Evolutionary conservation across 2,888 invertebrate species (phyloP).

Genomic region (Loripinus fragilis): DNA sequence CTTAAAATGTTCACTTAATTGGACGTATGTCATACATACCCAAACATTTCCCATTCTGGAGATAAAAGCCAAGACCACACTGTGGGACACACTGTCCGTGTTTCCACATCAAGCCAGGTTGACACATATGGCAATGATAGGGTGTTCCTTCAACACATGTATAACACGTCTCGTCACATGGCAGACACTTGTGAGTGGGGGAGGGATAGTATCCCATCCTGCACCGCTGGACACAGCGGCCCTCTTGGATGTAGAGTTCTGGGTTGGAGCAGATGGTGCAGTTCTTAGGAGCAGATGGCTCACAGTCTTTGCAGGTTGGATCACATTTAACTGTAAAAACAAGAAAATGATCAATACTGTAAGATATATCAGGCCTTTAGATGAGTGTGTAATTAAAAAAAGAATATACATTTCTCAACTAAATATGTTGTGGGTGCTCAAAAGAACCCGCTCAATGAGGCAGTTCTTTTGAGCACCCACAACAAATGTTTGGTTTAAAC

Average conservation of each 20-base stretch:
- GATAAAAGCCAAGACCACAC: conserved; percentile 68
- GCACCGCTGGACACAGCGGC: conserved; percentile 70
- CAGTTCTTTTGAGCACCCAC: no score
- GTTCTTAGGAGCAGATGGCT: conserved; percentile 58
- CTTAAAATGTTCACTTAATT: no score
- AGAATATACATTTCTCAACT: no score
- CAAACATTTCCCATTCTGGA: conserved; percentile 67
- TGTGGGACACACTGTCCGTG: conserved; percentile 73
- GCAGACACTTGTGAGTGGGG: conserved; percentile 50
- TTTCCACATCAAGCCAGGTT: conserved; percentile 70
- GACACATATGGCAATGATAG: conserved; percentile 72
- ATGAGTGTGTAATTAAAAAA: no score
- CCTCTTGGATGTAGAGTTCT: conserved; percentile 65
- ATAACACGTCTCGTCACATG: conserved; percentile 70
- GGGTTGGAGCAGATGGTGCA: conserved; percentile 68
- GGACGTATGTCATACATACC: no score
- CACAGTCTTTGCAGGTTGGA: conserved; percentile 65
- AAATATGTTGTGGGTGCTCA: no score
- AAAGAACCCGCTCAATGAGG: no score
- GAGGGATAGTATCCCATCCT: conserved; percentile 62
- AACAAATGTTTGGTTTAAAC: no score
- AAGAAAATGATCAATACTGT: no score
- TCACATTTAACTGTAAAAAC: conserved; percentile 65
- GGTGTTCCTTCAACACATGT: conserved; percentile 67
- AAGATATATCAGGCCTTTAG: no score